These are phyloP conservation scores for Myotis vivesi DNA, from an alignment of 2,797 vertebrate species.

Conservation along the genomic window DNA sequence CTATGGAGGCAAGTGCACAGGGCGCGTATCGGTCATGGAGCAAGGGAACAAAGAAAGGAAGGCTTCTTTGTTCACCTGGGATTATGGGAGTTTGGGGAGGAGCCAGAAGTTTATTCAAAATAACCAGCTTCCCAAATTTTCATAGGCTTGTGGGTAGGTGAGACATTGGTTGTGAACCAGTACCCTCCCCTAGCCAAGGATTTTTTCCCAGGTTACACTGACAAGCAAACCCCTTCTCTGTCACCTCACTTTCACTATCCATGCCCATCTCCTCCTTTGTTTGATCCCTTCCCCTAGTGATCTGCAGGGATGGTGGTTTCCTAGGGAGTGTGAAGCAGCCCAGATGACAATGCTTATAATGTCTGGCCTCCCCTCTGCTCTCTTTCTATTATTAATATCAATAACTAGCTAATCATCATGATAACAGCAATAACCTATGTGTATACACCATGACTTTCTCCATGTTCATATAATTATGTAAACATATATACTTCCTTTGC, in stretches of 20 bases:
- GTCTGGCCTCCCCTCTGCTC: background rate
- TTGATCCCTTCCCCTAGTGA: background rate
- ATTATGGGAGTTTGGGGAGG: background rate
- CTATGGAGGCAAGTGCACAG: background rate
- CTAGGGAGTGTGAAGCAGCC: too few species aligned
- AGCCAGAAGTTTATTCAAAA: background rate
- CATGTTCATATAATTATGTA: background rate
- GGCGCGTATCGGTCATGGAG: too few species aligned
- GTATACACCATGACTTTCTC: background rate
- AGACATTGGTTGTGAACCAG: background rate
- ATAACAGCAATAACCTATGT: background rate
- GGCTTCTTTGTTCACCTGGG: background rate
- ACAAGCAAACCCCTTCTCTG: background rate
- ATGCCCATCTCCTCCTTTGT: background rate
- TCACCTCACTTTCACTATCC: background rate
- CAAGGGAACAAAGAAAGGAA: background rate
- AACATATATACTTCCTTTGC: background rate
- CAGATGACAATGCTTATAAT: background rate
- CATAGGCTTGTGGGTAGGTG: background rate
- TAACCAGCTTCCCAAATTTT: background rate
- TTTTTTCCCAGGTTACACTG: background rate
- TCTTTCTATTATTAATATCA: background rate
- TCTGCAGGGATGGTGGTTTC: background rate
- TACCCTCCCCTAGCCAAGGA: background rate
- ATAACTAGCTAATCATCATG: background rate